A percentile compares a stretch with the other conserved stretches of the same genome.
Evolutionary conservation across 1,140 invertebrate genomes (phyloP).

Genomic region (Drosophila miranda): DNA sequence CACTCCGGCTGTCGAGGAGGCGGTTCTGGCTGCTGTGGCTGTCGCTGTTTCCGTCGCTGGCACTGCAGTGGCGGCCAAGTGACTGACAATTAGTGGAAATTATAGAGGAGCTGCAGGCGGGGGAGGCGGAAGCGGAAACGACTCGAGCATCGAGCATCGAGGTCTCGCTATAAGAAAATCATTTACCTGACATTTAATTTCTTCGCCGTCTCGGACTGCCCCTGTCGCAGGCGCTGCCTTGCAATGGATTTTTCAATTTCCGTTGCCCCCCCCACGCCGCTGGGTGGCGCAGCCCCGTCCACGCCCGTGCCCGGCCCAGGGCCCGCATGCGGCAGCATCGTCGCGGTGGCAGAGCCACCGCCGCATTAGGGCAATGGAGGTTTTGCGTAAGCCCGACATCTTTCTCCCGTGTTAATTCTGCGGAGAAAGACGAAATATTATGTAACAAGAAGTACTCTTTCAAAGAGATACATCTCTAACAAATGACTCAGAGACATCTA

Average conservation of each 20-base stretch:
- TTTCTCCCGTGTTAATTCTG: conserved; percentile 6
- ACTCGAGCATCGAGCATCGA: too few relatives aligned
- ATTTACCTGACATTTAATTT: conserved; percentile 49
- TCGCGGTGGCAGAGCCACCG: conserved; percentile 52
- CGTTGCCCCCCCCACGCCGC: conserved; percentile 60
- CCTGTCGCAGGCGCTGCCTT: conserved; percentile 45
- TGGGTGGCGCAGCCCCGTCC: conserved; percentile 31
- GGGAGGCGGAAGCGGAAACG: too few relatives aligned
- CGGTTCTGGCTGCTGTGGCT: conserved; percentile 13
- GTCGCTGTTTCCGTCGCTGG: conserved; percentile 15
- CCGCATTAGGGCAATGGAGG: conserved; percentile 65
- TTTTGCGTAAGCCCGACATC: conserved; percentile 73
- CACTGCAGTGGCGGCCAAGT: conserved; percentile 6
- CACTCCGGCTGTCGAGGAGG: conserved; percentile 27
- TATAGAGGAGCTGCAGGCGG: neutral
- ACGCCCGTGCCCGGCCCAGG: conserved; percentile 1
- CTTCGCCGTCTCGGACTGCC: conserved; percentile 11
- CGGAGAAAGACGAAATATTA: conserved; percentile 13
- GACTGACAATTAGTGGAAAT: conserved; percentile 40
- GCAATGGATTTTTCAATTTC: conserved; percentile 79
- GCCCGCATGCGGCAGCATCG: conserved; percentile 31
- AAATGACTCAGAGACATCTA: too few relatives aligned
- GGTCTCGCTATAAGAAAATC: conserved; percentile 23
- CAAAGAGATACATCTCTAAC: too few relatives aligned
- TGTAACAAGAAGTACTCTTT: conserved; percentile 23